Conservation (phyloP, 2,113 vertebrate species). For the Philantomba maxwellii region DNA sequence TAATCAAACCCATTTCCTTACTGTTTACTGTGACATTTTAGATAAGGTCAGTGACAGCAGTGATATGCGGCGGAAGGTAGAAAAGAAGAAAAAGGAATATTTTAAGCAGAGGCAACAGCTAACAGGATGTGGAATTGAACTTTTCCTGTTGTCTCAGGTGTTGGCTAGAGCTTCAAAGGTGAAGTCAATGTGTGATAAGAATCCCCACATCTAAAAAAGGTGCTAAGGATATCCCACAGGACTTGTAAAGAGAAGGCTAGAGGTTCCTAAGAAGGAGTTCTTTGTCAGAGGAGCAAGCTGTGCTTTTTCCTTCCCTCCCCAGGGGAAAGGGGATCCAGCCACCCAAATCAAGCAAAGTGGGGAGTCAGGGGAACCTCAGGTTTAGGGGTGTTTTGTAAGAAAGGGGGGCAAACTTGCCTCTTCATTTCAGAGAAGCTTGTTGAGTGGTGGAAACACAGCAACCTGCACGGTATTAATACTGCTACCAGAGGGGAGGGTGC, state of each 20-base stretch:
- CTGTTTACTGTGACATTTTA: not conserved
- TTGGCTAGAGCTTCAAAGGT: conserved; percentile 10
- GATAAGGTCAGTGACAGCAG: not conserved
- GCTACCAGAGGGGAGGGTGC: not conserved
- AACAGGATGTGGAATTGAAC: not conserved
- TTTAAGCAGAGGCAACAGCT: not conserved
- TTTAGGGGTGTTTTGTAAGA: not conserved
- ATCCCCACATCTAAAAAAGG: not conserved
- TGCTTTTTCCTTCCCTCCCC: not conserved
- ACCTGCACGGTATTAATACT: accelerated
- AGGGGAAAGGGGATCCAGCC: not conserved
- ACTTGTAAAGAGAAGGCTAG: not conserved
- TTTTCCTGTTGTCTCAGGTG: conserved; percentile 3
- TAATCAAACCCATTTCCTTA: not conserved
- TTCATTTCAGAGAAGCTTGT: not conserved
- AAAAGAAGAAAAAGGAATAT: not conserved
- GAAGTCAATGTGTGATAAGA: not conserved
- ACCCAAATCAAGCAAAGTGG: not conserved
- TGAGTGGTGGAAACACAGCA: not conserved
- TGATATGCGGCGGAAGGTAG: not conserved
- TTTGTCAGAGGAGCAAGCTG: not conserved
- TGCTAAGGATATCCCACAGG: not conserved
- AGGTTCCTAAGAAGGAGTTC: not conserved
- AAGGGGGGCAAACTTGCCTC: not conserved
- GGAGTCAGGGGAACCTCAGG: not conserved